Evolutionary conservation across 2,888 invertebrate species (phyloP).

Genomic region (Eudemis profundana): DNA sequence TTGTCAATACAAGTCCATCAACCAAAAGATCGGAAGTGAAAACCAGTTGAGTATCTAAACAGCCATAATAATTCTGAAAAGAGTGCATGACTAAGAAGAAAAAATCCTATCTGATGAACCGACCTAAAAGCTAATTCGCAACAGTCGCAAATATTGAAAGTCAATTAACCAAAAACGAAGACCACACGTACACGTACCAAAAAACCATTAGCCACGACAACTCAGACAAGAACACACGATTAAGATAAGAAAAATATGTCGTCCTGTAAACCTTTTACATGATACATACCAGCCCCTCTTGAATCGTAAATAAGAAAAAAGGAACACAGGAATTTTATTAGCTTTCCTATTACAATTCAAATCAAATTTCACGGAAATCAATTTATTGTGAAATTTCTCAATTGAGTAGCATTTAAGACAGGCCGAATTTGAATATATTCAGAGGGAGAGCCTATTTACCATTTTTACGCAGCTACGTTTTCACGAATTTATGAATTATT

Average conservation of each 20-base stretch:
- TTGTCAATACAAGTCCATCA: no score
- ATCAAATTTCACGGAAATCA: constrained; percentile 20
- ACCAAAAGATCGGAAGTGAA: no score
- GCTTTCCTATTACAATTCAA: constrained; percentile 26
- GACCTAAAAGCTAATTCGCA: no score
- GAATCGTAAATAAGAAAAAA: constrained; percentile 18
- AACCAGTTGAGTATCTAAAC: no score
- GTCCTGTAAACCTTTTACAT: neutral
- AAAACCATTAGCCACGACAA: no score
- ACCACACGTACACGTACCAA: no score
- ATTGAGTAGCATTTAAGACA: constrained; percentile 15
- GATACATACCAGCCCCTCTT: neutral
- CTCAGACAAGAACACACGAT: no score
- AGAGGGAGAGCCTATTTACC: constrained; percentile 9
- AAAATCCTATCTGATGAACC: no score
- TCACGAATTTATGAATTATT: neutral
- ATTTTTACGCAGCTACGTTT: neutral
- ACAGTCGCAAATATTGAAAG: no score
- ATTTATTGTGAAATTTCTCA: constrained; percentile 16
- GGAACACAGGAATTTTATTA: constrained; percentile 22
- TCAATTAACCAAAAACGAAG: no score
- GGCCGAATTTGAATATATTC: constrained; percentile 13
- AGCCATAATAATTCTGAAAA: no score
- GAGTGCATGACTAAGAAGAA: no score
- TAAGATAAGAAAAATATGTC: neutral